Percentiles rank a stretch among this genome's conserved stretches.
phyloP scores from a whole-genome alignment of 2,113 vertebrate genomes.

The Oceanites oceanicus region DNA sequence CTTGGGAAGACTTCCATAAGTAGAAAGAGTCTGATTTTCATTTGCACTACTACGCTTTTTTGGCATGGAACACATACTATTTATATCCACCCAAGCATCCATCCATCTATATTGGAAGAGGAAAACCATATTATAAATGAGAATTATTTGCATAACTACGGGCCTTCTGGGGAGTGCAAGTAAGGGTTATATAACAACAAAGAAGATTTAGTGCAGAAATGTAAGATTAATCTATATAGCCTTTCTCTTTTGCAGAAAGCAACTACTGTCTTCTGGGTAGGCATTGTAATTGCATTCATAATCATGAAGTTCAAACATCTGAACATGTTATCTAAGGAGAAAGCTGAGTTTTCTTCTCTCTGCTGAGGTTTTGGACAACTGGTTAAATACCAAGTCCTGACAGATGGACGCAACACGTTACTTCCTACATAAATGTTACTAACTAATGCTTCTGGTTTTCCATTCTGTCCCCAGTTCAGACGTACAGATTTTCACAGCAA shows the following conservation, averaged over 20 bases:
- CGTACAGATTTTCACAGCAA: not conserved
- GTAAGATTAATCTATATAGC: not conserved
- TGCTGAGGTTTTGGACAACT: not conserved
- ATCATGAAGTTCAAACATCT: not conserved
- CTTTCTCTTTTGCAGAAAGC: not conserved
- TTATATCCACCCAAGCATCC: conserved; percentile 24
- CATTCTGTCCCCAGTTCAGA: not conserved
- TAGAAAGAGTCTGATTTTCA: conserved; percentile 36
- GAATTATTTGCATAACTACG: conserved; percentile 5
- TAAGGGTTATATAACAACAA: not conserved
- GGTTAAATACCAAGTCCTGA: not conserved
- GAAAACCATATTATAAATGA: not conserved
- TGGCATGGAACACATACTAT: not conserved
- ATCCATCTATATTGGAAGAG: not conserved
- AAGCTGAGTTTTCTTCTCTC: not conserved
- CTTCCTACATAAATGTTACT: not conserved
- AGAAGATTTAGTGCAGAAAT: not conserved
- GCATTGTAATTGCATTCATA: not conserved
- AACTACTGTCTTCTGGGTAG: not conserved
- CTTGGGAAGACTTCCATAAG: conserved; percentile 37
- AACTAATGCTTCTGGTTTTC: not conserved
- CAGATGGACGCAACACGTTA: not conserved
- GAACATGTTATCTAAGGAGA: not conserved
- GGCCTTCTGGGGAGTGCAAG: conserved; percentile 8
- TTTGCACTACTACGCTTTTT: not conserved